Conservation (phyloP, 2,888 invertebrate genomes). For the Nemotelus nigrinus region DNA sequence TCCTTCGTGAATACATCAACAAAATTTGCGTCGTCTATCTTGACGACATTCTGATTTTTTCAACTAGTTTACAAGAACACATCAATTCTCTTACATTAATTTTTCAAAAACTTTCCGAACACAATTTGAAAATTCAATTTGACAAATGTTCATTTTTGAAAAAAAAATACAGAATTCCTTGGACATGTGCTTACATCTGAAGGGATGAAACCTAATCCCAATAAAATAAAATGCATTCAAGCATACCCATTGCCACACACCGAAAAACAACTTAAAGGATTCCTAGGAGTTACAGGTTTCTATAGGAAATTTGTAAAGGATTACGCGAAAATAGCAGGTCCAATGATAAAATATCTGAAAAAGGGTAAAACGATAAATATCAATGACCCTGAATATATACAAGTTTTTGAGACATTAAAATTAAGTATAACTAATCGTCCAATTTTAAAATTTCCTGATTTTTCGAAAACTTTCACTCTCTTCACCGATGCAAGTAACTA, state of each 20-base stretch:
- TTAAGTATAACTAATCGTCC: constrained; percentile 8
- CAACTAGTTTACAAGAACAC: constrained; percentile 47
- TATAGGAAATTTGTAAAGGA: constrained; percentile 25
- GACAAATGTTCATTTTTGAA: constrained; percentile 46
- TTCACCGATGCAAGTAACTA: constrained; percentile 16
- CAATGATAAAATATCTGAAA: too few species aligned
- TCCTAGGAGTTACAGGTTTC: constrained; percentile 2
- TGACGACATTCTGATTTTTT: constrained; percentile 46
- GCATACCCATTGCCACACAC: constrained; percentile 46
- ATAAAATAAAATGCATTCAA: constrained; percentile 46
- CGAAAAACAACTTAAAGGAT: constrained; percentile 34
- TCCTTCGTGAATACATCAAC: too few species aligned
- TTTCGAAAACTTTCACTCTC: constrained; percentile 38
- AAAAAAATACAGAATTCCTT: constrained; percentile 46
- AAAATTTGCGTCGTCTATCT: constrained; percentile 40
- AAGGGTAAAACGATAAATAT: background rate
- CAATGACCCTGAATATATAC: constrained; percentile 18
- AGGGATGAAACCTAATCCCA: constrained; percentile 48
- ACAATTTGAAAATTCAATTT: constrained; percentile 49
- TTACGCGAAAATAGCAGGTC: constrained; percentile 12
- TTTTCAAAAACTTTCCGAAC: constrained; percentile 47
- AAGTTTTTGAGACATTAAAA: constrained; percentile 33
- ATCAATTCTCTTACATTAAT: constrained; percentile 45
- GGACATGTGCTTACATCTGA: constrained; percentile 47
- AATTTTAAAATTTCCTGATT: constrained; percentile 43